Percentiles rank a stretch among this genome's conserved stretches.
Evolutionary conservation across 2,113 vertebrate genomes (phyloP).

Genomic region (Mastomys coucha): DNA sequence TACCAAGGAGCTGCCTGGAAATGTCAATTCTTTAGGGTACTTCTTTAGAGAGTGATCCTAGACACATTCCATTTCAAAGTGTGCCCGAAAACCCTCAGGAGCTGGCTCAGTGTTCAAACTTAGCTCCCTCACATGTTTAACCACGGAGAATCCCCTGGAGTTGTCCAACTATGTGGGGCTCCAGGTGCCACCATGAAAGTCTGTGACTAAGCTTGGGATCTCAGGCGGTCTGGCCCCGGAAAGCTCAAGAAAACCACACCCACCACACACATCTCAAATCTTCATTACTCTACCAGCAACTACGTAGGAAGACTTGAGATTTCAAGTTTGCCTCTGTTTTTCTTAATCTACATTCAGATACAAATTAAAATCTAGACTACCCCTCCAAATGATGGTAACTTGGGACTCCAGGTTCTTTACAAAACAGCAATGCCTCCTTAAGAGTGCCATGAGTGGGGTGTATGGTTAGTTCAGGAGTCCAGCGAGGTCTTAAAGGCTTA

Average conservation of each 20-base stretch:
- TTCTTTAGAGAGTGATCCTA: conserved; percentile 46
- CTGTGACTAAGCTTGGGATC: neutral
- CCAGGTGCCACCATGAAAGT: neutral
- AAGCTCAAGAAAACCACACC: neutral
- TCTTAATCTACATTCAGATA: neutral
- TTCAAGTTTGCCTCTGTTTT: neutral
- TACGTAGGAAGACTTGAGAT: neutral
- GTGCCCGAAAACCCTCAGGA: neutral
- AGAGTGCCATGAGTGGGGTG: accelerated
- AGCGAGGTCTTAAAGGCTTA: neutral
- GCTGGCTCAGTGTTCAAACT: neutral
- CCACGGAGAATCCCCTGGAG: neutral
- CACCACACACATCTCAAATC: neutral
- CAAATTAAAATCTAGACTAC: neutral
- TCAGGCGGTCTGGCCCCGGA: neutral
- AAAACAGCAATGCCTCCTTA: neutral
- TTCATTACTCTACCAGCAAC: neutral
- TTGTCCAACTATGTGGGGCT: accelerated
- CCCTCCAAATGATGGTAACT: accelerated
- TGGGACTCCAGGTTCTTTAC: neutral
- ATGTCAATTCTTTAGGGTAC: conserved; percentile 33
- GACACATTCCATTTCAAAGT: conserved; percentile 28
- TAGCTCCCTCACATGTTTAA: neutral
- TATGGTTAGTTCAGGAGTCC: neutral
- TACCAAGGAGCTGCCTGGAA: neutral